phyloP scores from a whole-genome alignment of 2,797 vertebrate genomes.

The Valencia hispanica region DNA sequence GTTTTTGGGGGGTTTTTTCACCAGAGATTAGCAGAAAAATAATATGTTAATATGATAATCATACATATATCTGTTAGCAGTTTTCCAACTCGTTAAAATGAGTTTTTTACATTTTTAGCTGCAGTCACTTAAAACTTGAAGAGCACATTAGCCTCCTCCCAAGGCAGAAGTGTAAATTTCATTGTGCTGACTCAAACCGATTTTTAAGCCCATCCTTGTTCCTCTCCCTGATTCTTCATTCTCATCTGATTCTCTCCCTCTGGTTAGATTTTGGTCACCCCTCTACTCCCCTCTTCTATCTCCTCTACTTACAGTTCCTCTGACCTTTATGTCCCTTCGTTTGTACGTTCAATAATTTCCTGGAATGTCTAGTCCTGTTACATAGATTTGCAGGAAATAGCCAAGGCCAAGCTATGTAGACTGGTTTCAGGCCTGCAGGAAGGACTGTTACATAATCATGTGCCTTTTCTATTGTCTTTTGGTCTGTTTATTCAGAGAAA shows the following conservation, averaged over 20 bases:
- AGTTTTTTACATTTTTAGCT: neutral
- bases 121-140: neutral
- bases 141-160: neutral
- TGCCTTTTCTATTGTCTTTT: conserved; percentile 40
- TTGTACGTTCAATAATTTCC: conserved; percentile 21
- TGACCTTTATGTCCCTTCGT: conserved; percentile 9
- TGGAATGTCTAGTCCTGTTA: conserved; percentile 19
- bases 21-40: neutral
- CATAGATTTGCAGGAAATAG: conserved; percentile 10
- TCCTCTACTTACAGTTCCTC: neutral
- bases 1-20: neutral
- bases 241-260: neutral
- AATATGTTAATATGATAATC: no score
- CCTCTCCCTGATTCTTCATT: conserved; percentile 23
- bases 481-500: conserved; percentile 32
- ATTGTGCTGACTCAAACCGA: neutral
- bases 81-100: neutral
- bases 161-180: conserved; percentile 3
- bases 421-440: conserved; percentile 45
- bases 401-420: conserved; percentile 9
- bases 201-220: conserved; percentile 11
- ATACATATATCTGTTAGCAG: neutral
- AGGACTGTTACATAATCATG: conserved; percentile 42
- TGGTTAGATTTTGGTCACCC: conserved; percentile 23
- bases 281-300: conserved; percentile 14